Base-by-base conservation (phyloP, 2,113 vertebrate genomes). In the Monarcha castaneiventris region DNA sequence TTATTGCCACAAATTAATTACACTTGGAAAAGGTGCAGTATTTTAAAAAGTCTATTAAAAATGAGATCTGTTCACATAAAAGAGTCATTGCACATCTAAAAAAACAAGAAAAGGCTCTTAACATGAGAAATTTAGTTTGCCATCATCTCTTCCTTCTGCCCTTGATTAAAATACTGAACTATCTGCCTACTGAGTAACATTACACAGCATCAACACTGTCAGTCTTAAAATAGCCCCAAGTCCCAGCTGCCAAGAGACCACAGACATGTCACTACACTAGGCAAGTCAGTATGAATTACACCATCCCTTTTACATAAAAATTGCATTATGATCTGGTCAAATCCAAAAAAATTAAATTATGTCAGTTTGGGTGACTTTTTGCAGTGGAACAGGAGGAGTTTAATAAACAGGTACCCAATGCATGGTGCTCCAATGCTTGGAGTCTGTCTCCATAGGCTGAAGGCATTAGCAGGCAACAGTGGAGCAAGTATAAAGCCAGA, bases 171-270 rank as follows among this genome's bases (percentile, higher is more conserved):
- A 87, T n/a, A 91, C 87, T 81, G 44, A 37, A 37, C 63, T 95
- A 43, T 82, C 83, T 87, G 37, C 87, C 88, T 62, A 58, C 39
- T 62, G 64, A 72, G 93, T 92, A 95, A 96, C 81, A 83, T 72
- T 80, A 93, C 41, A 94, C 85, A 75, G 81, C 72, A 87, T 27
- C 55, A 56, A 85, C 37, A 48, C 32, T 29, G 62, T 51, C 56
- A 73, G 87, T 52, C 94, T 90, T 90, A 93, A 96, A 95, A 96
- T 80, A 97, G 90, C 80, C 35, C 16, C 52, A 68, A 32, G 52
- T 43, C 26, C 72, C 68, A 94, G 66, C 68, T 73, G 85, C 51
- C 68, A 78, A 64, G 55, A 37, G 61, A 81, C 8, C 61, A 94
- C 56, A 85, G 63, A 43, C n/a, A 79, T 68, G 76, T 32, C 54